These are phyloP conservation scores for Taenioides sp. DNA, from an alignment of 2,797 vertebrate species.

Conservation along the genomic window DNA sequence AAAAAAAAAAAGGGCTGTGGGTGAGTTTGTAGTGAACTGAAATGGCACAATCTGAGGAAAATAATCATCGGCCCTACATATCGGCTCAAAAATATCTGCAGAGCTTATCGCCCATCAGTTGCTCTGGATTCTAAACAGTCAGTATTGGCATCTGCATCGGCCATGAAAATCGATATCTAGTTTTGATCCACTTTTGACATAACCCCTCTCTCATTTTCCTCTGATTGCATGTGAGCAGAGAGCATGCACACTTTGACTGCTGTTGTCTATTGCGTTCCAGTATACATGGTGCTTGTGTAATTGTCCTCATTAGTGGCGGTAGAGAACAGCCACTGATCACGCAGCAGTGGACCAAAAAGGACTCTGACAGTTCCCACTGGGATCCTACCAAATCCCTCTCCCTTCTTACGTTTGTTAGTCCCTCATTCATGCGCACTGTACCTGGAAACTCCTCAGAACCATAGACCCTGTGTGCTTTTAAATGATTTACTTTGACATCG, in stretches of 20 bases:
- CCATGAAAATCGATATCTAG: too few species aligned
- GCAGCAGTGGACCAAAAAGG: slow-evolving; percentile 24
- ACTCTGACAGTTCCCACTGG: slow-evolving; percentile 53
- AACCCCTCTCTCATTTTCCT: background rate
- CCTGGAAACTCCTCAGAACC: background rate
- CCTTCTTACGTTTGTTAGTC: slow-evolving; percentile 4
- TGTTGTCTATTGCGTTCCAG: slow-evolving; percentile 22
- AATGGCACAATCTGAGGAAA: too few species aligned
- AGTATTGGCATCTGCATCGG: too few species aligned
- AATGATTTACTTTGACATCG: slow-evolving; percentile 1
- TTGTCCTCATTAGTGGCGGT: slow-evolving; percentile 54
- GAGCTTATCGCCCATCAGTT: too few species aligned
- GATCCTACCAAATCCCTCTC: slow-evolving; percentile 36
- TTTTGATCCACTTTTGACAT: too few species aligned
- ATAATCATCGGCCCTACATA: too few species aligned
- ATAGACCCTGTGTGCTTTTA: background rate
- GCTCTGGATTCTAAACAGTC: too few species aligned
- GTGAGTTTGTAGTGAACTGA: too few species aligned
- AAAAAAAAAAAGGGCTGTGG: too few species aligned
- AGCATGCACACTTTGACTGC: background rate
- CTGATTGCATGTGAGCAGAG: slow-evolving; percentile 18
- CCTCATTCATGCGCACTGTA: background rate
- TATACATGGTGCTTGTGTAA: slow-evolving; percentile 52
- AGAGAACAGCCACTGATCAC: slow-evolving; percentile 45
- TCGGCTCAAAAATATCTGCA: too few species aligned